A percentile compares a stretch with the other conserved stretches of the same genome.
phyloP scores from a whole-genome alignment of 2,888 invertebrate species.

The Leptinotarsa rubiginosa region DNA sequence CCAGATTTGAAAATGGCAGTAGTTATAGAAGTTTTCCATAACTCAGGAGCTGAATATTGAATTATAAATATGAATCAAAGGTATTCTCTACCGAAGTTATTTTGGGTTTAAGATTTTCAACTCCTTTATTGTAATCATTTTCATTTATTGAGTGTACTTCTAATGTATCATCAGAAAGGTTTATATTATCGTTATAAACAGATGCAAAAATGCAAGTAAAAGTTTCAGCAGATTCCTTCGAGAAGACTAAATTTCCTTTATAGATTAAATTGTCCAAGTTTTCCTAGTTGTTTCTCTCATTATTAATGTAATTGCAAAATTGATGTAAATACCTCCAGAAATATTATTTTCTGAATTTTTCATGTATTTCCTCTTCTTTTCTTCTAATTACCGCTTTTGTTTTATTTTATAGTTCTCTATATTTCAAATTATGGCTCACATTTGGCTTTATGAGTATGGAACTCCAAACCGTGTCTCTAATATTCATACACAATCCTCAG shows the following conservation, averaged over 20 bases:
- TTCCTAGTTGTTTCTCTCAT: constrained; percentile 1
- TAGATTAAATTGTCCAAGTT: constrained; percentile 7
- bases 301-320: constrained; percentile 10
- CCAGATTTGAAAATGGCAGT: too few relatives aligned
- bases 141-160: not conserved
- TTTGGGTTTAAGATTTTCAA: not conserved
- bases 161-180: constrained; percentile 2
- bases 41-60: too few relatives aligned
- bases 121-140: not conserved
- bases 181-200: constrained; percentile 10
- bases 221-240: constrained; percentile 1
- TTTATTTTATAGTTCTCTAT: constrained; percentile 4
- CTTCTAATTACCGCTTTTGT: not conserved
- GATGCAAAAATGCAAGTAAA: not conserved
- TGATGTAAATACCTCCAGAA: not conserved
- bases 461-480: too few relatives aligned
- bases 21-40: too few relatives aligned
- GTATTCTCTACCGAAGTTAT: not conserved
- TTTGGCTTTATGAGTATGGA: too few relatives aligned
- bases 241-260: not conserved
- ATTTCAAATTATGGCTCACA: too few relatives aligned
- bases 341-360: constrained; percentile 9
- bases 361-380: constrained; percentile 2
- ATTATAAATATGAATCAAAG: too few relatives aligned
- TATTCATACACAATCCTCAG: too few relatives aligned